Evolutionary conservation across 2,888 invertebrate species (phyloP).

Genomic region (Sphinx pinastri): DNA sequence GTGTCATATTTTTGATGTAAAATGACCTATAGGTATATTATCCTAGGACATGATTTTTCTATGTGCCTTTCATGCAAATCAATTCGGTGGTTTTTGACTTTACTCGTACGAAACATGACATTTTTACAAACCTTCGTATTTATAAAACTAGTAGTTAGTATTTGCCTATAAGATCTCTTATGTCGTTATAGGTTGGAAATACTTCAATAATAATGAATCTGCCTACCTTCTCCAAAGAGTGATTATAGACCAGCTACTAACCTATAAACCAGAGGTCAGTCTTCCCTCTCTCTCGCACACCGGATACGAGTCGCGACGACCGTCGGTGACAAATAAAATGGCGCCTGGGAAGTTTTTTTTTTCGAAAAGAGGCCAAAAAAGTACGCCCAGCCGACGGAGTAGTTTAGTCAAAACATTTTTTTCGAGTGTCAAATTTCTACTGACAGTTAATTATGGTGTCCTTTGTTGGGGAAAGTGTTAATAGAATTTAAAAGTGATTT

Average conservation of each 20-base stretch:
- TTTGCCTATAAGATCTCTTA: too few relatives aligned
- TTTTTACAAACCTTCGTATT: too few relatives aligned
- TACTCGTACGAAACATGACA: too few relatives aligned
- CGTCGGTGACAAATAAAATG: conserved; percentile 73
- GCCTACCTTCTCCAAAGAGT: too few relatives aligned
- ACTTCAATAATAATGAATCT: too few relatives aligned
- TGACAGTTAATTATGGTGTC: conserved; percentile 20
- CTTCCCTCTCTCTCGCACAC: conserved; percentile 41
- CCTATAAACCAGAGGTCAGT: conserved; percentile 6
- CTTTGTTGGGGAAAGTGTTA: conserved; percentile 20
- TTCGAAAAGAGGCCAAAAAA: conserved; percentile 29
- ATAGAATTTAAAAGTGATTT: neutral
- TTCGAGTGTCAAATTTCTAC: conserved; percentile 18
- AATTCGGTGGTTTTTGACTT: too few relatives aligned
- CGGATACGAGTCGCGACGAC: conserved; percentile 77
- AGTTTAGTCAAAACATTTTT: conserved; percentile 43
- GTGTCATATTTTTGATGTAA: too few relatives aligned
- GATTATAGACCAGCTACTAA: neutral
- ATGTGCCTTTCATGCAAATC: too few relatives aligned
- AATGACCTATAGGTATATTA: too few relatives aligned
- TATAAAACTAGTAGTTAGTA: too few relatives aligned
- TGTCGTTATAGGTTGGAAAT: too few relatives aligned
- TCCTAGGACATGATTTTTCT: too few relatives aligned
- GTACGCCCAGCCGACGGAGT: conserved; percentile 7
- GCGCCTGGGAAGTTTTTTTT: conserved; percentile 67